phyloP scores from a whole-genome alignment of 2,888 invertebrate species.

The Phymatocera aterrima region DNA sequence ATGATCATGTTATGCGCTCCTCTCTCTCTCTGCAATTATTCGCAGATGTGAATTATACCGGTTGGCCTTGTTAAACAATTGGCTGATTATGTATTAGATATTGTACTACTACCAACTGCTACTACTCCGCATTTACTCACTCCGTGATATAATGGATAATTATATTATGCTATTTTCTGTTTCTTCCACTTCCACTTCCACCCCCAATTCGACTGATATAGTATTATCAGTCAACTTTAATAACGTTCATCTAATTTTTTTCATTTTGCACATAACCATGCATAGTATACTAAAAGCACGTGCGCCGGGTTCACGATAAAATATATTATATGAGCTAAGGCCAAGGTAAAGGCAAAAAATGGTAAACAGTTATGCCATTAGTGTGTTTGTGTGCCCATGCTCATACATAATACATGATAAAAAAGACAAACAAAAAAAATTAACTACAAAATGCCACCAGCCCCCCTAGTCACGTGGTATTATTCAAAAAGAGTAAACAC shows the following conservation, averaged over 20 bases:
- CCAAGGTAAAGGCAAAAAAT: conserved; percentile 18
- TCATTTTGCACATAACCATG: too few relatives aligned
- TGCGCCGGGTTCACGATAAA: too few relatives aligned
- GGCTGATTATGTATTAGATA: neutral
- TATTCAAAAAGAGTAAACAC: neutral
- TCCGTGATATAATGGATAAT: neutral
- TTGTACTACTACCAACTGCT: too few relatives aligned
- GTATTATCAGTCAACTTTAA: too few relatives aligned
- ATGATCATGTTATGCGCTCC: neutral
- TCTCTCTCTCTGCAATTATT: neutral
- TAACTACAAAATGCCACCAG: too few relatives aligned
- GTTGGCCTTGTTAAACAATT: neutral
- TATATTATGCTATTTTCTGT: neutral
- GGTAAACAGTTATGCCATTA: neutral
- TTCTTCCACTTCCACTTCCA: neutral
- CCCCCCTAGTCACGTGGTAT: neutral
- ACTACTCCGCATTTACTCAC: neutral
- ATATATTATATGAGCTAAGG: neutral
- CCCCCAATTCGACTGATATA: neutral
- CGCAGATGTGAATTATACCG: neutral
- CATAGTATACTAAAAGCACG: too few relatives aligned
- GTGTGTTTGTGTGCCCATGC: too few relatives aligned
- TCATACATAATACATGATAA: neutral
- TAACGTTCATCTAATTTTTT: too few relatives aligned
- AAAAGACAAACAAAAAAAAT: too few relatives aligned